Conservation (phyloP, 1,140 invertebrate genomes). For the Drosophila takahashii region DNA sequence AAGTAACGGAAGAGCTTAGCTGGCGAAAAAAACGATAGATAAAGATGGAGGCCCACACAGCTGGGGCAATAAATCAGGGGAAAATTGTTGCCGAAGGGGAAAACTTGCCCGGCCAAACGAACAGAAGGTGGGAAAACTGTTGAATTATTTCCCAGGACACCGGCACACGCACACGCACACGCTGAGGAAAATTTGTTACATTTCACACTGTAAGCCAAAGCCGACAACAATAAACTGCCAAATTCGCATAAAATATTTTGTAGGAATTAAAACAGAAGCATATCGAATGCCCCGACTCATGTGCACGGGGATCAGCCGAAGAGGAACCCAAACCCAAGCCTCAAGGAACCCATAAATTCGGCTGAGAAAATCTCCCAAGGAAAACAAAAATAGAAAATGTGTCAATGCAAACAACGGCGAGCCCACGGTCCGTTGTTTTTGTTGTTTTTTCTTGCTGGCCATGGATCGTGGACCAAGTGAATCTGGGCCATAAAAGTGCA, state of each 20-base stretch:
- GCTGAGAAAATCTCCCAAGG: constrained; percentile 49
- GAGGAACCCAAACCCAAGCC: constrained; percentile 24
- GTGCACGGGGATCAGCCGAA: constrained; percentile 21
- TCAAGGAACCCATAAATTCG: constrained; percentile 74
- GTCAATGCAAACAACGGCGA: constrained; percentile 57
- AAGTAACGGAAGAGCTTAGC: constrained; percentile 45
- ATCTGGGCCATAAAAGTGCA: constrained; percentile 63
- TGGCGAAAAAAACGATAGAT: constrained; percentile 26
- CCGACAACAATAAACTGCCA: constrained; percentile 53
- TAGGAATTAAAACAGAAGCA: constrained; percentile 74
- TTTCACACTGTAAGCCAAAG: constrained; percentile 63
- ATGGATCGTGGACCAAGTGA: constrained; percentile 50
- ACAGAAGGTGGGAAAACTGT: constrained; percentile 67
- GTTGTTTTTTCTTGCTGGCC: constrained; percentile 20
- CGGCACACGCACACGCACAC: constrained; percentile 11
- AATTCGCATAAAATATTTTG: constrained; percentile 66
- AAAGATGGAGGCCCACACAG: constrained; percentile 35
- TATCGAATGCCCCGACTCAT: constrained; percentile 43
- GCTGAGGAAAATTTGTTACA: constrained; percentile 24
- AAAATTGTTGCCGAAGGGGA: constrained; percentile 49
- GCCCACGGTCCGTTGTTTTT: constrained; percentile 4
- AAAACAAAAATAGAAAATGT: constrained; percentile 68
- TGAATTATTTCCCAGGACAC: constrained; percentile 60
- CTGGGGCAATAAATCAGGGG: constrained; percentile 44
- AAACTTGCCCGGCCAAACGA: constrained; percentile 20